phyloP scores from a whole-genome alignment of 1,140 invertebrate species.

The Caenorhabditis remanei region DNA sequence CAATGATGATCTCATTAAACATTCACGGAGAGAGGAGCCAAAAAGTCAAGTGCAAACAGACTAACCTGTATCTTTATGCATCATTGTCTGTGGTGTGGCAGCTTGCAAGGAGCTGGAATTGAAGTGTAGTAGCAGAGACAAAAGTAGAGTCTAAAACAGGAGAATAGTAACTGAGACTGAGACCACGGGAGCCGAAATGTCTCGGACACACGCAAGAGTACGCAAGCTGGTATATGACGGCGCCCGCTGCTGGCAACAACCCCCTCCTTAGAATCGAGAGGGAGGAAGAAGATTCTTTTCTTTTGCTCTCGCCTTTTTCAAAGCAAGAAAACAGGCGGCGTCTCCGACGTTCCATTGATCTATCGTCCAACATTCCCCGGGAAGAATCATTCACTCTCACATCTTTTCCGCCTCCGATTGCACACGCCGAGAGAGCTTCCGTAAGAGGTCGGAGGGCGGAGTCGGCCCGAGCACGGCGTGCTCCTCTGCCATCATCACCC shows the following conservation, averaged over 20 bases:
- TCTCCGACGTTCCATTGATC: slow-evolving; percentile 35
- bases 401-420: slow-evolving; percentile 46
- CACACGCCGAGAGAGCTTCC: slow-evolving; percentile 10
- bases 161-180: slow-evolving; percentile 26
- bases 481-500: slow-evolving; percentile 42
- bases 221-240: slow-evolving; percentile 54
- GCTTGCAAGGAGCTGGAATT: slow-evolving; percentile 18
- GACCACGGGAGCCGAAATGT: slow-evolving; percentile 33
- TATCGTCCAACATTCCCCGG: slow-evolving; percentile 33
- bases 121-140: not conserved
- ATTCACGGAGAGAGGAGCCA: slow-evolving; percentile 25
- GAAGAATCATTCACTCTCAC: slow-evolving; percentile 48
- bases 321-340: slow-evolving; percentile 53
- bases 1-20: slow-evolving; percentile 41
- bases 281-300: slow-evolving; percentile 2
- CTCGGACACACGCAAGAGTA: slow-evolving; percentile 55
- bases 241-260: slow-evolving; percentile 29
- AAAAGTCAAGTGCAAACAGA: slow-evolving; percentile 55
- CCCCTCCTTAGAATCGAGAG: not conserved
- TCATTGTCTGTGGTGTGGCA: not conserved
- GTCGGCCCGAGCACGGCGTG: slow-evolving; percentile 13
- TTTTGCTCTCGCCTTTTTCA: slow-evolving; percentile 48
- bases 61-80: slow-evolving; percentile 54
- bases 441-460: slow-evolving; percentile 52
- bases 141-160: not conserved